Evolutionary conservation across 2,888 invertebrate species (phyloP), one percentile per base, ranked within the genome.

Genomic region (Oligia latruncula): DNA sequence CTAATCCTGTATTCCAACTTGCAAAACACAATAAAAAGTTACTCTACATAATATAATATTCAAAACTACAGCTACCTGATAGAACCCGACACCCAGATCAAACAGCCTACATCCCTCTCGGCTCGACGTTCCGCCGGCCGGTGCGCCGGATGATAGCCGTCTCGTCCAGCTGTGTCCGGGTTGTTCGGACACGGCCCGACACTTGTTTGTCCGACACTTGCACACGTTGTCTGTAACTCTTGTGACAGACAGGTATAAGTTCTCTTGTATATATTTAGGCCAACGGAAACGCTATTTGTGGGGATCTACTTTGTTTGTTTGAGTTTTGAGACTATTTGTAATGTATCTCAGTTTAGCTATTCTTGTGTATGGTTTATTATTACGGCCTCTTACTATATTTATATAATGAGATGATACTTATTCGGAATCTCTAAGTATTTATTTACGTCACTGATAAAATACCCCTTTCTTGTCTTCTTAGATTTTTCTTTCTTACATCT

Each of bases 201-300:
- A 71, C 49, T 75, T 78, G 84, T 78, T 71, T 60, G 58, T 62
- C 49, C 52, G 77, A 79, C 78, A 78, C 80, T 62, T 78, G 77
- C 83, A 75, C 75, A 76, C 52, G 71, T 72, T 72, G 71, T 80
- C 80, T 74, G 64, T 67, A 74, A 35, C 70, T 64, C 52, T 67
- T 35, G 46, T 71, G 85, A 85, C 73, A 23, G 76, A 71, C 85
- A 74, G 74, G 52, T 70, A 43, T 72, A 76, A 60, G 75, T 82
- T 73, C 68, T 52, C 52, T 75, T 46, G 72, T 49, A 49, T 49
- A 75, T 70, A 79, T 85, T 67, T 73, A 73, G 85, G 80, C 17
- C 70, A 62, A 23, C 83, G 35, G 72, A 62, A 70, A 52, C 65
- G 49, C 52, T 83, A 73, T 80, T 83, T 83, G 66, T 75, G 71